phyloP scores from a whole-genome alignment of 1,140 invertebrate species.

The Telenomus remus region DNA sequence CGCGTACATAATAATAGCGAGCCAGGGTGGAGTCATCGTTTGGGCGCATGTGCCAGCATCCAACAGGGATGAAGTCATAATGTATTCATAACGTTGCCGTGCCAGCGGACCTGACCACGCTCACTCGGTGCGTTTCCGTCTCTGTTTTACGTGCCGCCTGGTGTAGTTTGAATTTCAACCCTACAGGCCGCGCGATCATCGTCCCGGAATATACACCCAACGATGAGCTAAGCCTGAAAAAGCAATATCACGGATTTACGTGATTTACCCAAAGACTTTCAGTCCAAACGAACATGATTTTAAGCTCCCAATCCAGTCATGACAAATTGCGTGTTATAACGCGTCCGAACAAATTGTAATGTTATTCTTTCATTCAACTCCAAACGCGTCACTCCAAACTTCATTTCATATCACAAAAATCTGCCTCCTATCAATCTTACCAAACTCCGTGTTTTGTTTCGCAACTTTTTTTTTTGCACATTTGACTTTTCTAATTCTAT shows the following conservation, averaged over 20 bases:
- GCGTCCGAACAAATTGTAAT: conserved; percentile 15
- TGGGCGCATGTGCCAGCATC: conserved; percentile 71
- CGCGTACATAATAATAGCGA: conserved; percentile 46
- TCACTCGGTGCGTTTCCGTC: conserved; percentile 35
- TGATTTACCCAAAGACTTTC: conserved; percentile 36
- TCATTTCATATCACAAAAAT: too few species aligned
- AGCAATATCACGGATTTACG: conserved; percentile 53
- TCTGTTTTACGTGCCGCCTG: conserved; percentile 39
- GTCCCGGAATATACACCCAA: conserved; percentile 29
- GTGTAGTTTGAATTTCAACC: conserved; percentile 43
- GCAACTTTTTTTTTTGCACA: neutral
- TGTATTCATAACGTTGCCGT: conserved; percentile 69
- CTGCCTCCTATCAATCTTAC: too few species aligned
- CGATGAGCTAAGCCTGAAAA: conserved; percentile 50
- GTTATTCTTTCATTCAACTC: conserved; percentile 14
- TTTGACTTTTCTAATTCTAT: too few species aligned
- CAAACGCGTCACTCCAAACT: neutral
- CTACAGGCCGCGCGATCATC: conserved; percentile 50
- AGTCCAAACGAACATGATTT: conserved; percentile 34
- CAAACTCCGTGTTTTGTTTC: too few species aligned
- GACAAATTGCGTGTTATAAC: conserved; percentile 40
- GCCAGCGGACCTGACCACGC: conserved; percentile 38
- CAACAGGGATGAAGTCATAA: conserved; percentile 65
- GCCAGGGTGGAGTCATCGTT: conserved; percentile 67
- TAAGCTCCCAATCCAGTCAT: conserved; percentile 26